phyloP scores from a whole-genome alignment of 2,888 invertebrate species.

The Daptonema setosum region DNA sequence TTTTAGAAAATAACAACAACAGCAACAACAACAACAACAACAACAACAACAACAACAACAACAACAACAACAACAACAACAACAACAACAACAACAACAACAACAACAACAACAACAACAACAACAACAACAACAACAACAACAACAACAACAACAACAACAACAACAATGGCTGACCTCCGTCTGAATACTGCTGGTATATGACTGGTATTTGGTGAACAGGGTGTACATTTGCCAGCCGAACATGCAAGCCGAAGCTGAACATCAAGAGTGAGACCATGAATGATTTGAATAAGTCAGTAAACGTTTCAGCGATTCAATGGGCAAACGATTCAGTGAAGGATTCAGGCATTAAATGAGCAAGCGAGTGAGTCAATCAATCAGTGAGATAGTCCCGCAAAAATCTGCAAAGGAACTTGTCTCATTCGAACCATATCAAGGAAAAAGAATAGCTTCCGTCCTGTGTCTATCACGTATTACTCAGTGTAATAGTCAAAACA shows the following conservation, averaged over 20 bases:
- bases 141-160: neutral
- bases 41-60: neutral
- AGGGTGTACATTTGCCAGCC: constrained; percentile 16
- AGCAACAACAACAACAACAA: neutral
- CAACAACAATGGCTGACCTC: constrained; percentile 6
- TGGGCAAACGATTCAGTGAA: neutral
- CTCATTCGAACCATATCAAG: too few relatives aligned
- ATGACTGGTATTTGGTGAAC: constrained; percentile 15
- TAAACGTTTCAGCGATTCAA: too few relatives aligned
- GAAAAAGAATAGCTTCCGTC: too few relatives aligned
- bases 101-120: neutral
- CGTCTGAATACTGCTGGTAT: constrained; percentile 19
- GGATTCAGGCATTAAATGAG: too few relatives aligned
- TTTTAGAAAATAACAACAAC: neutral
- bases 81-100: neutral
- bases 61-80: neutral
- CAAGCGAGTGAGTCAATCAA: too few relatives aligned
- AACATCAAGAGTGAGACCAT: too few relatives aligned
- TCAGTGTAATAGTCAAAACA: too few relatives aligned
- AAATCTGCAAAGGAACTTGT: too few relatives aligned
- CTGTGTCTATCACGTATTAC: too few relatives aligned
- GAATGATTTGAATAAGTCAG: too few relatives aligned
- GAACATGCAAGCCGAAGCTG: constrained; percentile 11
- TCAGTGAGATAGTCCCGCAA: too few relatives aligned
- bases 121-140: neutral